A percentile compares a stretch with the other conserved stretches of the same genome.
phyloP scores from a whole-genome alignment of 2,113 vertebrate species.

The Phrynosoma platyrhinos region DNA sequence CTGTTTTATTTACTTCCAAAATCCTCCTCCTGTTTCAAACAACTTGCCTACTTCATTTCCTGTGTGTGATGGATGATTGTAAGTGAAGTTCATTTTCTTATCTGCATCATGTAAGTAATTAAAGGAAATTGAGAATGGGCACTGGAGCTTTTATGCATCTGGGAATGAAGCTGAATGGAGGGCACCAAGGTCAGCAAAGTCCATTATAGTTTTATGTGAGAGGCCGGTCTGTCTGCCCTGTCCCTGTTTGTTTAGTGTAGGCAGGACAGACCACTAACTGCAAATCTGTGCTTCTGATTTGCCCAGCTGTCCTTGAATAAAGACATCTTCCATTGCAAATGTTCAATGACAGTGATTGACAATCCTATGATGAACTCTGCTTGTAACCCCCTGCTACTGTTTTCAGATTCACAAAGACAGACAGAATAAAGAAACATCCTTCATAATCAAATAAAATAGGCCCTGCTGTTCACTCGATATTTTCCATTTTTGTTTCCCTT shows the following conservation, averaged over 20 bases:
- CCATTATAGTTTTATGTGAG: conserved; percentile 87
- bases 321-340: conserved; percentile 84
- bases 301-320: conserved; percentile 86
- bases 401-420: conserved; percentile 84
- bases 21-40: conserved; percentile 80
- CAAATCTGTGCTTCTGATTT: conserved; percentile 89
- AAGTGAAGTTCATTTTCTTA: conserved; percentile 90
- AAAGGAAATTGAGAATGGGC: conserved; percentile 92
- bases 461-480: conserved; percentile 82
- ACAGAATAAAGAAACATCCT: conserved; percentile 85
- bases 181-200: conserved; percentile 81
- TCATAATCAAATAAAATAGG: conserved; percentile 83
- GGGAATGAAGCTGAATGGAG: conserved; percentile 86
- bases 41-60: conserved; percentile 86
- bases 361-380: conserved; percentile 82
- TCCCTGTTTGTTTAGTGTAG: conserved; percentile 87
- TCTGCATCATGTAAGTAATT: conserved; percentile 89
- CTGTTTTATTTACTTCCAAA: conserved; percentile 79
- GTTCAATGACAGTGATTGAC: conserved; percentile 89
- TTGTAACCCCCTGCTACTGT: conserved; percentile 86
- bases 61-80: conserved; percentile 83
- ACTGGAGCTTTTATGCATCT: conserved; percentile 87
- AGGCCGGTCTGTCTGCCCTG: conserved; percentile 79
- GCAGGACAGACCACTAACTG: conserved; percentile 85
- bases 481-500: conserved; percentile 80